phyloP scores from a whole-genome alignment of 1,140 invertebrate genomes.

The Drosophila pectinifera region DNA sequence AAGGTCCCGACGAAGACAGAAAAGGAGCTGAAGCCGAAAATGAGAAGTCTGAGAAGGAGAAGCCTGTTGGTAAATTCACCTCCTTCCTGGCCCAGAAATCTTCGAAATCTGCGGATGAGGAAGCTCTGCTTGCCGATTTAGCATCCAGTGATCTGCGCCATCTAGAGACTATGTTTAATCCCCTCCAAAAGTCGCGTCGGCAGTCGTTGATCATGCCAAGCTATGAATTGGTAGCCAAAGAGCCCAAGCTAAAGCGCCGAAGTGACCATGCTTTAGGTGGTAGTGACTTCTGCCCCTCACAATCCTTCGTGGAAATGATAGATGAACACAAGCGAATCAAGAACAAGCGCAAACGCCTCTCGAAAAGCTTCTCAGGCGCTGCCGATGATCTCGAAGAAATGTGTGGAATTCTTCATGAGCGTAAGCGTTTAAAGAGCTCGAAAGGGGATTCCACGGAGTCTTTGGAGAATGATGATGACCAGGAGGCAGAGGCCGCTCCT shows the following conservation, averaged over 20 bases:
- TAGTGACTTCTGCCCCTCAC: conserved; percentile 68
- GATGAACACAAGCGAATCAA: conserved; percentile 30
- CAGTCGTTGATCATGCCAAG: conserved; percentile 53
- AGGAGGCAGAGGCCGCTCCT: too few species aligned
- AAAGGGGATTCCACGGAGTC: not conserved
- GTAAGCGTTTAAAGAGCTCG: conserved; percentile 25
- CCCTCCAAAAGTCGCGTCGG: conserved; percentile 66
- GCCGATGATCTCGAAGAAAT: conserved; percentile 35
- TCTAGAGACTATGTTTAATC: conserved; percentile 67
- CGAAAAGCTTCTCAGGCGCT: conserved; percentile 70
- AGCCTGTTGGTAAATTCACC: conserved; percentile 10
- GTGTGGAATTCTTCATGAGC: conserved; percentile 5
- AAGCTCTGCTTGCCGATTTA: conserved; percentile 42
- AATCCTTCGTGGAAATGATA: conserved; percentile 72
- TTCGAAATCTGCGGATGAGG: conserved; percentile 43
- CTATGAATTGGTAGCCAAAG: conserved; percentile 12
- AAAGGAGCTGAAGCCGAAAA: not conserved
- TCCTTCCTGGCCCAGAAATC: too few species aligned
- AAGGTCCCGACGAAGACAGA: conserved; percentile 2
- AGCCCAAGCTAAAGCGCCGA: conserved; percentile 63
- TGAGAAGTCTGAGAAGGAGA: not conserved
- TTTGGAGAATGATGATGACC: not conserved
- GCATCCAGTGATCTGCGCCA: conserved; percentile 59
- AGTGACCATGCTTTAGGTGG: conserved; percentile 41
- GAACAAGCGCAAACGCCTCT: conserved; percentile 60